These are phyloP conservation scores for Petaurus breviceps DNA, from an alignment of 2,113 vertebrate genomes.

Conservation along the genomic window DNA sequence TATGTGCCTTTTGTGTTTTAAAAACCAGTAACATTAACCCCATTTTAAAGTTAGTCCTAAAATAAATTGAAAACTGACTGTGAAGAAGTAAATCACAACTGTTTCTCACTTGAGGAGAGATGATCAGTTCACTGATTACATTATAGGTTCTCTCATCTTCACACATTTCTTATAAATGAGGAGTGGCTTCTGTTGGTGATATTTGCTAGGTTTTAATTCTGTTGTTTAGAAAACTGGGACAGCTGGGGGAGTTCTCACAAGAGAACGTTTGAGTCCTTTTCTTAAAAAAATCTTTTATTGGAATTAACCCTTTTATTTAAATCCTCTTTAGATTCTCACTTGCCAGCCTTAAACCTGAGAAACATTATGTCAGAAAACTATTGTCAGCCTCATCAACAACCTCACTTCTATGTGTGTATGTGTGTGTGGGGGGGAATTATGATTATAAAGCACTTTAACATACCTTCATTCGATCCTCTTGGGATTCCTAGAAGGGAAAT, in stretches of 20 bases:
- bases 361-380: background rate
- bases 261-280: background rate
- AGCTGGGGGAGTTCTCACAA: background rate
- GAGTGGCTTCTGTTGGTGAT: background rate
- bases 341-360: background rate
- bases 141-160: background rate
- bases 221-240: background rate
- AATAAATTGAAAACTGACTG: background rate
- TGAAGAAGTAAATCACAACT: constrained; percentile 25
- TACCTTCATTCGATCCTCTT: background rate
- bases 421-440: accelerated
- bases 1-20: background rate
- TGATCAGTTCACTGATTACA: background rate
- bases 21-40: constrained; percentile 1
- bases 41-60: constrained; percentile 49
- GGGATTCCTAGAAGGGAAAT: background rate
- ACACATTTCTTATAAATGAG: background rate
- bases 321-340: background rate
- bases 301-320: background rate
- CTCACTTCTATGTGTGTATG: background rate
- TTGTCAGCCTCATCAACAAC: background rate
- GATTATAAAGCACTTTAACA: background rate
- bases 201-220: background rate
- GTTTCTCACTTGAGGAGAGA: background rate
- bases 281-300: background rate